Evolutionary conservation across 2,888 invertebrate genomes (phyloP).

Genomic region (Mesopsocus fuscifrons): DNA sequence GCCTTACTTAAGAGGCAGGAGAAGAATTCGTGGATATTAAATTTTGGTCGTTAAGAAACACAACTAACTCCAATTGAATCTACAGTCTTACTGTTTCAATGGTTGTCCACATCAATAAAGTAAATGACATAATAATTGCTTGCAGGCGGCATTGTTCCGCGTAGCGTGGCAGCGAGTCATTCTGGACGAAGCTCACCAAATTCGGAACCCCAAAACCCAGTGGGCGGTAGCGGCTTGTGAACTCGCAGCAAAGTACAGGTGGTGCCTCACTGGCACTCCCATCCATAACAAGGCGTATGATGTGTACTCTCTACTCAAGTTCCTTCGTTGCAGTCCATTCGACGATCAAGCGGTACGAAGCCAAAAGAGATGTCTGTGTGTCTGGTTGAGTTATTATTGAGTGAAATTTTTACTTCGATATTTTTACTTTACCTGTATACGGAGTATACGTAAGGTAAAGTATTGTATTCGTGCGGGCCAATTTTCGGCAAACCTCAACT

Average conservation of each 20-base stretch:
- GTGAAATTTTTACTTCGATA: conserved; percentile 5
- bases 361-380: too few relatives aligned
- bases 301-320: conserved; percentile 60
- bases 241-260: conserved; percentile 41
- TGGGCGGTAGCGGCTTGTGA: conserved; percentile 50
- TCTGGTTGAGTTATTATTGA: conserved; percentile 2
- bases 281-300: conserved; percentile 86
- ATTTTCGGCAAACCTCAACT: too few relatives aligned
- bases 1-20: too few relatives aligned
- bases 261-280: conserved; percentile 87
- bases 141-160: conserved; percentile 37
- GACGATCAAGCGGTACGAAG: conserved; percentile 50
- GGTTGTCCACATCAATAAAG: too few relatives aligned
- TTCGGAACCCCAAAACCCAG: conserved; percentile 70
- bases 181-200: conserved; percentile 84
- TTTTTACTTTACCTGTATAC: too few relatives aligned
- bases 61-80: too few relatives aligned
- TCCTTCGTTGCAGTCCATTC: conserved; percentile 71
- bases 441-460: too few relatives aligned
- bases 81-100: too few relatives aligned
- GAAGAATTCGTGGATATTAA: too few relatives aligned
- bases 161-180: conserved; percentile 73
- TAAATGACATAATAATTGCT: conserved; percentile 2
- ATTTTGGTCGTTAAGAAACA: too few relatives aligned
- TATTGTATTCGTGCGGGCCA: too few relatives aligned